Conservation (phyloP, 2,888 invertebrate species). For the Limnephilus rhombicus region DNA sequence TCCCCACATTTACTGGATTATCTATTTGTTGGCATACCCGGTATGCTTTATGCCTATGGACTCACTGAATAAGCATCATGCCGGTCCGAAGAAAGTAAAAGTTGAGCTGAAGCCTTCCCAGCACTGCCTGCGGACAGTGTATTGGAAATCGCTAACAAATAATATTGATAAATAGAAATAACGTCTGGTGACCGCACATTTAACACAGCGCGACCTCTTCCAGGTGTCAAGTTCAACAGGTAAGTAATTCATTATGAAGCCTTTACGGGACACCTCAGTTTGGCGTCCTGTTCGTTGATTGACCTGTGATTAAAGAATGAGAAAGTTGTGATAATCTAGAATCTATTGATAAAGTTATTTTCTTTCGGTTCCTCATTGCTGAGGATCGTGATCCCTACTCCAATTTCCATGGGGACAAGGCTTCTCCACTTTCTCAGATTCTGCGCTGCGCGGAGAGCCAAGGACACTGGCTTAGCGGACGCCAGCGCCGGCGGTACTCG, state of each 20-base stretch:
- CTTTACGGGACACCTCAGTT: neutral
- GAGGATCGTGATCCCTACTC: too few relatives aligned
- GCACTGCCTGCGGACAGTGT: neutral
- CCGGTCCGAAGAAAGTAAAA: neutral
- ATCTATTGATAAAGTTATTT: too few relatives aligned
- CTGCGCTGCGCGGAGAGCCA: too few relatives aligned
- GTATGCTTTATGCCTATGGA: neutral
- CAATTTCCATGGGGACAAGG: too few relatives aligned
- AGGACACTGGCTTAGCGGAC: too few relatives aligned
- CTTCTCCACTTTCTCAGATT: too few relatives aligned
- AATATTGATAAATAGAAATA: neutral
- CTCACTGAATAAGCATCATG: neutral
- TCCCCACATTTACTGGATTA: too few relatives aligned
- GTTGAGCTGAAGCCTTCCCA: neutral
- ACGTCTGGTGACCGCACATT: neutral
- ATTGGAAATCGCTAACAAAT: neutral
- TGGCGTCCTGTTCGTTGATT: neutral
- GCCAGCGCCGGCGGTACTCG: too few relatives aligned
- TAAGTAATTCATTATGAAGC: neutral
- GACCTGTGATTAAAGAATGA: neutral
- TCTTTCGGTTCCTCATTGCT: too few relatives aligned
- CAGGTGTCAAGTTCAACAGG: neutral
- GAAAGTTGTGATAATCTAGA: neutral
- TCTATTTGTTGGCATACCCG: neutral
- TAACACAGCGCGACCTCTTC: neutral